These are phyloP conservation scores for Amphipyra berbera DNA, from an alignment of 2,888 invertebrate species.

Conservation along the genomic window DNA sequence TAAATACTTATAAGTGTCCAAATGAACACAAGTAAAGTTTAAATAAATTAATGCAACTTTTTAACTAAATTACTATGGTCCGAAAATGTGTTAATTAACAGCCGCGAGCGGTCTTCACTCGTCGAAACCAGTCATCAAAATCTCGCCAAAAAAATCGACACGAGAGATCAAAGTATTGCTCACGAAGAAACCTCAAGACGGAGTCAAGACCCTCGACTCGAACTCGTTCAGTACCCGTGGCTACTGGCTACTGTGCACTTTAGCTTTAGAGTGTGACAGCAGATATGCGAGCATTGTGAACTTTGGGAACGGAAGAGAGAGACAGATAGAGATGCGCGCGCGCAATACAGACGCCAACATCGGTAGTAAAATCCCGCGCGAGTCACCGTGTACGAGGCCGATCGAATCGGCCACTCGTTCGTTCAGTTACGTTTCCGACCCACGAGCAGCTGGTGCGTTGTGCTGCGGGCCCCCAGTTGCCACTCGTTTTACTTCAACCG, in stretches of 20 bases:
- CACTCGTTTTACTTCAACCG: conserved; percentile 81
- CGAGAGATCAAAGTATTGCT: conserved; percentile 77
- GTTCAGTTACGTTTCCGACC: conserved; percentile 83
- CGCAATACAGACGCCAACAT: conserved; percentile 73
- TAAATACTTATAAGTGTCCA: no score
- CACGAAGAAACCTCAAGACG: conserved; percentile 82
- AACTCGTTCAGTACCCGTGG: conserved; percentile 85
- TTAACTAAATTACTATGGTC: conserved; percentile 68
- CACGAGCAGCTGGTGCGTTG: conserved; percentile 84
- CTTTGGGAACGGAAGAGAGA: conserved; percentile 58
- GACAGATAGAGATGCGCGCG: conserved; percentile 76
- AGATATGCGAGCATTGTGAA: conserved; percentile 31
- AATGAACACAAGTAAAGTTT: background rate
- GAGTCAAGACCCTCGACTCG: conserved; percentile 82
- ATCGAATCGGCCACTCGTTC: conserved; percentile 77
- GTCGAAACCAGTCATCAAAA: conserved; percentile 80
- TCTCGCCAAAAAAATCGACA: conserved; percentile 81
- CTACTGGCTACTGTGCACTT: conserved; percentile 86
- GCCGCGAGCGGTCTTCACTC: conserved; percentile 75
- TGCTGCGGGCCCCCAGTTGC: conserved; percentile 76
- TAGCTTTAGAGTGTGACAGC: conserved; percentile 63
- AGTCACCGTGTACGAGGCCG: conserved; percentile 75
- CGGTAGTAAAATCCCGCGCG: conserved; percentile 80
- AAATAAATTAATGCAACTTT: conserved; percentile 47
- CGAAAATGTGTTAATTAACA: conserved; percentile 80